A percentile compares a stretch with the other conserved stretches of the same genome.
phyloP scores from a whole-genome alignment of 2,888 invertebrate genomes.

The Ecliptopera silaceata region DNA sequence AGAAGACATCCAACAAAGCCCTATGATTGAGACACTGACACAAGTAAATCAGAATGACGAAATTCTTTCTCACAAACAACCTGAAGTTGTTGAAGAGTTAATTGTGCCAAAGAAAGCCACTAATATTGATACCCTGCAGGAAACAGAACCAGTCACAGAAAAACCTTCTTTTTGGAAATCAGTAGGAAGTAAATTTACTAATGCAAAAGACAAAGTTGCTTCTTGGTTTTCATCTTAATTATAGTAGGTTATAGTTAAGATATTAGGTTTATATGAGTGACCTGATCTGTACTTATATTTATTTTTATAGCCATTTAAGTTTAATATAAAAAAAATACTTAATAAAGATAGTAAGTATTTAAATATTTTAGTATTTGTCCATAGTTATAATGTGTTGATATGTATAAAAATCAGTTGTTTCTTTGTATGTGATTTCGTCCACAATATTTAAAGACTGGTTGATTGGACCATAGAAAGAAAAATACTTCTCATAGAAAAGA shows the following conservation, averaged over 20 bases:
- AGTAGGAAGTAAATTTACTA: constrained; percentile 78
- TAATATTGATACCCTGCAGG: constrained; percentile 42
- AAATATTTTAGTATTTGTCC: no score
- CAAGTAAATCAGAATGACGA: constrained; percentile 13
- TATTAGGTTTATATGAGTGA: background rate
- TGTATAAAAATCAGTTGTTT: no score
- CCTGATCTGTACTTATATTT: background rate
- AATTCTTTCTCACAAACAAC: constrained; percentile 7
- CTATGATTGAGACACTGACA: constrained; percentile 8
- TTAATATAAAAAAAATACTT: background rate
- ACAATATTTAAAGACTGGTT: no score
- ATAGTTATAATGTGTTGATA: no score
- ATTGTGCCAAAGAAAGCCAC: constrained; percentile 33
- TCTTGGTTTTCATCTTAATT: constrained; percentile 74
- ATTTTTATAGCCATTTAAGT: background rate
- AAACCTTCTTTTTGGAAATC: constrained; percentile 82
- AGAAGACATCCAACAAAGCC: constrained; percentile 18
- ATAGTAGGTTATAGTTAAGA: background rate
- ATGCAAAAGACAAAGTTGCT: constrained; percentile 76
- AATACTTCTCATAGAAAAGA: no score
- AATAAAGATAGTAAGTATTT: no score
- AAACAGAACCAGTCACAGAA: constrained; percentile 45
- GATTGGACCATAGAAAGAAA: no score
- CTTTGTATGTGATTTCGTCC: no score
- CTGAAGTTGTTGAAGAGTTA: constrained; percentile 27